Conservation (phyloP, 2,797 vertebrate genomes). For the Chaunax sp. region DNA sequence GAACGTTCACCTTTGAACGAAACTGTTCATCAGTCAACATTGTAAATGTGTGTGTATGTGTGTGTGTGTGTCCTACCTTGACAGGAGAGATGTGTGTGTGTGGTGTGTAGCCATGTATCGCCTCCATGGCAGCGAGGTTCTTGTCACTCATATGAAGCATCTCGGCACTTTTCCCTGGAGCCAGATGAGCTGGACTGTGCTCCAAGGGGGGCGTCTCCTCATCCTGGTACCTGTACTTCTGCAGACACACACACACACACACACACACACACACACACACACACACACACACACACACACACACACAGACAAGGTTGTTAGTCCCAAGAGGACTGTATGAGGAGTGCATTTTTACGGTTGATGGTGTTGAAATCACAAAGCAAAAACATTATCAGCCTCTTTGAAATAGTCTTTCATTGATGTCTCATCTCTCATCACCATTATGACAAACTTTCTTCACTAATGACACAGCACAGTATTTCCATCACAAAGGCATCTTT, state of each 20-base stretch:
- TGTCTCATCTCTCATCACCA: constrained; percentile 9
- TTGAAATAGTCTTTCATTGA: constrained; percentile 8
- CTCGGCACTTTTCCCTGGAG: constrained; percentile 93
- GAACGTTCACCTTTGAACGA: too few relatives aligned
- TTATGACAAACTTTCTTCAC: neutral
- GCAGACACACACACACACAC: constrained; percentile 50
- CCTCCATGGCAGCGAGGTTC: constrained; percentile 91
- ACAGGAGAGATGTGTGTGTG: constrained; percentile 94
- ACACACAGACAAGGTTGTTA: constrained; percentile 28
- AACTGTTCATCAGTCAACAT: too few relatives aligned
- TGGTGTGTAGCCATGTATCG: constrained; percentile 90
- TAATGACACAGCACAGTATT: neutral
- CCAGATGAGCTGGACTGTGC: constrained; percentile 95
- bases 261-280: constrained; percentile 46
- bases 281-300: constrained; percentile 48
- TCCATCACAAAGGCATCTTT: constrained; percentile 4
- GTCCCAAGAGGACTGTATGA: constrained; percentile 8
- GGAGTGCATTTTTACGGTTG: neutral
- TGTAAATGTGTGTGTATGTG: constrained; percentile 77
- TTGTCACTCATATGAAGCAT: constrained; percentile 94
- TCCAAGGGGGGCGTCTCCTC: constrained; percentile 98
- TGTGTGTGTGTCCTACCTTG: constrained; percentile 82
- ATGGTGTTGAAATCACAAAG: constrained; percentile 15
- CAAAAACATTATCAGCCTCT: constrained; percentile 5
- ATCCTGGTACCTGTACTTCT: constrained; percentile 99